Evolutionary conservation across 2,113 vertebrate genomes (phyloP), one percentile per base, ranked within the genome.

Genomic region (Eidolon helvum): DNA sequence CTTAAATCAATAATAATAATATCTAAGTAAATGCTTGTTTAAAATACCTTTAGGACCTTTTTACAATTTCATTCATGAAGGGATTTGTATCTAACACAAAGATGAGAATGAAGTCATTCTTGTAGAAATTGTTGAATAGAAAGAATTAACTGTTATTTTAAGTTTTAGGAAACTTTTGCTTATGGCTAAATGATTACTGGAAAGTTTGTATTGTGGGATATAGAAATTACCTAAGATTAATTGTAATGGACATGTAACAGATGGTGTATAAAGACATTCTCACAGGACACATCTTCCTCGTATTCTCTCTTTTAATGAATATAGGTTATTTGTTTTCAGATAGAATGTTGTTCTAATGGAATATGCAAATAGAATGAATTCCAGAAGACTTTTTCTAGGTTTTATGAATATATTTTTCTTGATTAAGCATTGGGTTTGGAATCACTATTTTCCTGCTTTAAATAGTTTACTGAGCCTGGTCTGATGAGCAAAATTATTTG

Each of bases 1-100:
- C 68, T 38, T 94, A 63, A 86, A 84, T 93, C 88, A 97, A 69
- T 97, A 89, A 86, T 94, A 86, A 96, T n/a, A n/a, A n/a, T 97
- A 96, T 72, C 48, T 93, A 77, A 94, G 87, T 48, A 97, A 91
- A 71, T 69, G 59, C 33, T 95, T 35, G n/a, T 91, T 95, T 68
- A 88, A 94, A 82, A 92, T 85, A 57, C 80, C 55, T 93, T 91
- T 84, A 59, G 50, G 75, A 78, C 9, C 4, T 38, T 69, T 90
- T 89, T 40, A 24, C 38, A 68, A 10, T 59, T 86, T 77, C 8
- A 63, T 61, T 92, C 57, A 88, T 85, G 83, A 95, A 68, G 33
- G 69, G 74, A 96, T 98, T 96, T 65, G 68, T 86, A 82, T 77
- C 22, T 90, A 86, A 79, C 53, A 89, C 66, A 92, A 95, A 90